These are phyloP conservation scores for Accipiter virgatus DNA, from an alignment of 2,113 vertebrate genomes.

Conservation along the genomic window DNA sequence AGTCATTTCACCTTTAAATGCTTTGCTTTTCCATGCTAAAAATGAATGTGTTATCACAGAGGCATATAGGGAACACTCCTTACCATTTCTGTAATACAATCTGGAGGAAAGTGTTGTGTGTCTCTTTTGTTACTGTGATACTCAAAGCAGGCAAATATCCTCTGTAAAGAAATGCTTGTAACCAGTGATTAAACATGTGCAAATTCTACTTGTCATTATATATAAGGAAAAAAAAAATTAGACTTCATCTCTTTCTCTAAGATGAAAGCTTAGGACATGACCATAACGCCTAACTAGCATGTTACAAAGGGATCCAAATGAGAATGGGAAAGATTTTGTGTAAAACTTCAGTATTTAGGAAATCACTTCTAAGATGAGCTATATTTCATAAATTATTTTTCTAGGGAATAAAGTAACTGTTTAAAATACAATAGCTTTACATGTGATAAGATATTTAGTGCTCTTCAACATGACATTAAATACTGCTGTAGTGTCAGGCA, in stretches of 20 bases:
- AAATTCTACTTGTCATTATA: not conserved
- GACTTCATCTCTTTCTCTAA: not conserved
- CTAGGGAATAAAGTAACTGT: not conserved
- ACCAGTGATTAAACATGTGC: not conserved
- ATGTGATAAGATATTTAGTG: not conserved
- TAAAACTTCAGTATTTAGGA: constrained; percentile 30
- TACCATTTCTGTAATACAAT: not conserved
- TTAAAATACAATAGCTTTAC: not conserved
- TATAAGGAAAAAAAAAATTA: not conserved
- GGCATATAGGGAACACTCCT: not conserved
- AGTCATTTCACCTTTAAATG: not conserved
- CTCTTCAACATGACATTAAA: not conserved
- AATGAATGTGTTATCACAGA: not conserved
- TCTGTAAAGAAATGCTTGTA: not conserved
- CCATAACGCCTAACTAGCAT: not conserved
- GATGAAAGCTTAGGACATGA: not conserved
- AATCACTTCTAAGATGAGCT: constrained; percentile 42
- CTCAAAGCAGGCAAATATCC: not conserved
- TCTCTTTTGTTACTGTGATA: not conserved
- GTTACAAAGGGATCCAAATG: constrained; percentile 14
- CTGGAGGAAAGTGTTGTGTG: not conserved
- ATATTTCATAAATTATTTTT: not conserved
- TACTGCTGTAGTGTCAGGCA: not conserved
- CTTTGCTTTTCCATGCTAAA: not conserved
- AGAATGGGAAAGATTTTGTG: constrained; percentile 18